phyloP scores from a whole-genome alignment of 2,797 vertebrate genomes.

The Balearica regulorum region DNA sequence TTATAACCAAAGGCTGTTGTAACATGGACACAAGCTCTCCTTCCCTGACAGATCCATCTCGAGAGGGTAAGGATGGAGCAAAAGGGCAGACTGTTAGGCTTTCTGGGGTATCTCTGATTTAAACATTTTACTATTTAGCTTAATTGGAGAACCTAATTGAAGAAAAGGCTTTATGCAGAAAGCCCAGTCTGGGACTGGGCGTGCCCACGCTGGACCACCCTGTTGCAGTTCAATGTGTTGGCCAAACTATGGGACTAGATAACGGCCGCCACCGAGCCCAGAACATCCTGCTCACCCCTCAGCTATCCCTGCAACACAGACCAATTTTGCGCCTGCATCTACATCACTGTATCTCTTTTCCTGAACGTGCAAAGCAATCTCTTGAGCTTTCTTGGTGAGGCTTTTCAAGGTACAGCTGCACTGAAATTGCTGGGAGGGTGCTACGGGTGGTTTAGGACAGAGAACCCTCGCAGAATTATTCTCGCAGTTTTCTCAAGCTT shows the following conservation, averaged over 20 bases:
- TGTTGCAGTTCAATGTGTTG: background rate
- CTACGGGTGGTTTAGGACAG: background rate
- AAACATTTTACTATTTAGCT: background rate
- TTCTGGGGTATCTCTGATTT: background rate
- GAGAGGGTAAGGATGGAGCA: background rate
- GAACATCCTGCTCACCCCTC: background rate
- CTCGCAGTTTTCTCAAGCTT: background rate
- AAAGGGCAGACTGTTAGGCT: background rate
- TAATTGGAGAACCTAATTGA: background rate
- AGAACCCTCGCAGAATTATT: background rate
- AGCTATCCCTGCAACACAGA: background rate
- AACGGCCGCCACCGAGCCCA: background rate
- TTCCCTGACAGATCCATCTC: background rate
- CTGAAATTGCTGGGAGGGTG: background rate
- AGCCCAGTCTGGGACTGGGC: background rate
- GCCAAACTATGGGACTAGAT: background rate
- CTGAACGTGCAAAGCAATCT: background rate
- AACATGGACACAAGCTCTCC: background rate
- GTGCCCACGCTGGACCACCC: background rate
- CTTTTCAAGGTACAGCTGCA: background rate
- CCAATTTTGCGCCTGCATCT: background rate
- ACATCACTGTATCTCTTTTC: background rate
- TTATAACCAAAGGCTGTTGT: background rate
- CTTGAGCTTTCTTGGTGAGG: background rate
- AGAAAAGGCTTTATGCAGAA: background rate